Evolutionary conservation across 2,113 vertebrate genomes (phyloP).

Genomic region (Monopterus albus): DNA sequence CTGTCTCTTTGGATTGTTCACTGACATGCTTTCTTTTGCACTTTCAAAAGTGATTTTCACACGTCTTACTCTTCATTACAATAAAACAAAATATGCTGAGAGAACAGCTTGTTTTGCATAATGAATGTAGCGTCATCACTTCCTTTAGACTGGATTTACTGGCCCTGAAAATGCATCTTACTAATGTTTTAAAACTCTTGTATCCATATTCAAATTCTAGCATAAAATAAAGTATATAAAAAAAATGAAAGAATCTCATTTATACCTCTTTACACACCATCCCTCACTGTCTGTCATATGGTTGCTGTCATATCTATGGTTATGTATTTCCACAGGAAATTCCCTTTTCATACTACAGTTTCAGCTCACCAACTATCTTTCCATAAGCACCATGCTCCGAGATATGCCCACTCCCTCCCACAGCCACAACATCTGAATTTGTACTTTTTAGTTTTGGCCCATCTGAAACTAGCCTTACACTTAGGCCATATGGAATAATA

Average conservation of each 20-base stretch:
- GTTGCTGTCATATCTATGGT: background rate
- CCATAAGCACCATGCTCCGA: background rate
- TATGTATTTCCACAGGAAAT: background rate
- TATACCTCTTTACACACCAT: background rate
- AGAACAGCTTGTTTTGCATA: no score
- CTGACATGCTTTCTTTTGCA: background rate
- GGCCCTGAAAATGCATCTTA: background rate
- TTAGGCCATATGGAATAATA: constrained; percentile 52
- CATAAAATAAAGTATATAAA: background rate
- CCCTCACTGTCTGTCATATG: no score
- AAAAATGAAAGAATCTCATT: background rate
- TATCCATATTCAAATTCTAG: background rate
- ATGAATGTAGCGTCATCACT: no score
- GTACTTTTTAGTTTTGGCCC: no score
- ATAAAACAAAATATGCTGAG: no score
- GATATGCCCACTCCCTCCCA: background rate
- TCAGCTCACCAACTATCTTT: constrained; percentile 5
- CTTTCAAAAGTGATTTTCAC: background rate
- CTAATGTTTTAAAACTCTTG: background rate
- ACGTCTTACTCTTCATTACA: background rate
- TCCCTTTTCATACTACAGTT: background rate
- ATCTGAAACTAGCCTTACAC: no score
- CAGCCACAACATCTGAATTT: constrained; percentile 23
- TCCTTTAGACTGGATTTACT: accelerated
- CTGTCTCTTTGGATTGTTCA: background rate